Base-by-base conservation (phyloP, 2,113 vertebrate species). In the Elephantulus edwardii region DNA sequence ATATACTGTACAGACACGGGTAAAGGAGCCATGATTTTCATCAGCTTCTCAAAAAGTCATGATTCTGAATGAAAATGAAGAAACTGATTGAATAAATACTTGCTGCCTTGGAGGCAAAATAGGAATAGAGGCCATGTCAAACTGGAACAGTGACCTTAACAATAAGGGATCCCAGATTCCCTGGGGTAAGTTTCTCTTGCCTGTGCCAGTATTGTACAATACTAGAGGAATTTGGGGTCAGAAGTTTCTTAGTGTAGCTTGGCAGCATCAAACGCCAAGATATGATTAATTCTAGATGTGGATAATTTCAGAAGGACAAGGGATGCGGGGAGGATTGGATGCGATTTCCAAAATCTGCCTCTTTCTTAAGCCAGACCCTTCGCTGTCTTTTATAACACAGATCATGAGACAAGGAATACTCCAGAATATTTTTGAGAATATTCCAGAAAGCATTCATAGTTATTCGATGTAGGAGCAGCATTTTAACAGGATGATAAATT, bases 211-310 rank as follows among this genome's bases (percentile, higher is more conserved):
- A 16, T 72, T 58, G 19, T 58, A 46, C 20, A 64, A 9, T 35
- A 17, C 5, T 12, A 46, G 46, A 92, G 62, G 88, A 86, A 85
- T 86, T 78, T 33, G 42, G 70, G 90, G 71, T 75, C 82, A 88
- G 11, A 48, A 78, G 38, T 88, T 94, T 84, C 64, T 33, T 19
- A 13, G 52, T 71, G 66, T 66, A 54, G 66, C 24, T 83, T 92
- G 85, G 58, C 71, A 68, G 90, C 85, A 87, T 87, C 70, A 68
- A 90, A 93, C 83, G 56, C 64, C 93, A 94, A 92, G 83, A 40
- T 40, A 54, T 62, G 62, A 93, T 86, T 90, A 81, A 83, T 90
- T 86, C 46, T 94, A 44, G 38, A 86, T 84, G 60, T 92, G 66
- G 11, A 74, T 91, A 50, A 83, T 79, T 46, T 54, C 52, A 9